Percentiles rank a stretch among this genome's conserved stretches.
Evolutionary conservation across 2,797 vertebrate species (phyloP).

Genomic region (Coranthus polyacanthus): DNA sequence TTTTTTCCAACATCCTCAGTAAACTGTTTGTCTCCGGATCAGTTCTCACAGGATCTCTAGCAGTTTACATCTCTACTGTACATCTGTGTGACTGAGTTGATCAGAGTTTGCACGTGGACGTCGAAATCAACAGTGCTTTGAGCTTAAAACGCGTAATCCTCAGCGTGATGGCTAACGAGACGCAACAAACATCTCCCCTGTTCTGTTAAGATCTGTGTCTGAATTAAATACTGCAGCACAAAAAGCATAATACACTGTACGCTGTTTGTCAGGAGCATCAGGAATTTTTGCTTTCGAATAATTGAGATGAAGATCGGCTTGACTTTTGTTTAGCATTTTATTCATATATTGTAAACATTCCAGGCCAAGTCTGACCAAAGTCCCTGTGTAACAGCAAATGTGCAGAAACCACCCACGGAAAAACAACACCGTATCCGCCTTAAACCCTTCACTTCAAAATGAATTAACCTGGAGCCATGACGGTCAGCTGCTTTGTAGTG

Average conservation of each 20-base stretch:
- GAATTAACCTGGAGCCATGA: background rate
- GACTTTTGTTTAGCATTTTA: constrained; percentile 10
- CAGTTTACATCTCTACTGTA: too few species aligned
- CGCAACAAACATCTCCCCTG: too few species aligned
- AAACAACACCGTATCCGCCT: constrained; percentile 13
- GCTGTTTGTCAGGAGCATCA: too few species aligned
- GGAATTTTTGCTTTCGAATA: too few species aligned
- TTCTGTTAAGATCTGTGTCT: too few species aligned
- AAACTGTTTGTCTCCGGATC: background rate
- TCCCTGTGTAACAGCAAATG: constrained; percentile 10
- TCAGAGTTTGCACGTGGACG: too few species aligned
- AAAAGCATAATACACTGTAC: too few species aligned
- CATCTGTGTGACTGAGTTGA: too few species aligned
- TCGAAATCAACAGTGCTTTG: too few species aligned
- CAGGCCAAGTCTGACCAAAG: background rate
- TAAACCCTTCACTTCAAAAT: background rate
- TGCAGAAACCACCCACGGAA: constrained; percentile 18
- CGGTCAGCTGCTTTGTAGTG: constrained; percentile 36
- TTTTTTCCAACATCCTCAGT: constrained; percentile 19
- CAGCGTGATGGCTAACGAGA: too few species aligned
- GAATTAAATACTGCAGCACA: too few species aligned
- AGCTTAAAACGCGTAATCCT: too few species aligned
- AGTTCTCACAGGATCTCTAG: constrained; percentile 14
- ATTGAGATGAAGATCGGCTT: background rate
- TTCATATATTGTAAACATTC: constrained; percentile 12